These are phyloP conservation scores for Thunnus maccoyii DNA, from an alignment of 2,113 vertebrate species.

Conservation along the genomic window DNA sequence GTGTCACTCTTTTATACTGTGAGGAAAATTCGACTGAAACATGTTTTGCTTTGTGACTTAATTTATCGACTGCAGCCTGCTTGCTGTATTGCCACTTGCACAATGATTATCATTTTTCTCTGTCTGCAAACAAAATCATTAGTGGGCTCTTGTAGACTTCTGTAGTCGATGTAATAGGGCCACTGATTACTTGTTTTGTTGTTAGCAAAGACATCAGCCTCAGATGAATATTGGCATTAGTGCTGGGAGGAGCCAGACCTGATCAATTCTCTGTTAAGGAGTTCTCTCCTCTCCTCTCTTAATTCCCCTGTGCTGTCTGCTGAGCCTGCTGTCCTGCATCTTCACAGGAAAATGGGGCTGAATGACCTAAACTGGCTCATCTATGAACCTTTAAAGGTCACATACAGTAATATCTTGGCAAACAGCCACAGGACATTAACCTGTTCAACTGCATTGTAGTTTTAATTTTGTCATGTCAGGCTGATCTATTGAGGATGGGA, in stretches of 20 bases:
- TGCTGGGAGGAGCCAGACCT: slow-evolving; percentile 39
- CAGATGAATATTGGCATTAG: slow-evolving; percentile 65
- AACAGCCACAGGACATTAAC: slow-evolving; percentile 33
- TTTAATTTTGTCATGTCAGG: slow-evolving; percentile 15
- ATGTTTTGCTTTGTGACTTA: slow-evolving; percentile 36
- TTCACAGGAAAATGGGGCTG: slow-evolving; percentile 9
- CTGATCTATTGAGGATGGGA: slow-evolving; percentile 7
- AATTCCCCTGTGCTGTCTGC: slow-evolving; percentile 43
- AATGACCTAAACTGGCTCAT: slow-evolving; percentile 26
- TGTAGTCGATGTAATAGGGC: slow-evolving; percentile 32
- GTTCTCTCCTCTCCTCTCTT: slow-evolving; percentile 39
- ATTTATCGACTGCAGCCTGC: slow-evolving; percentile 28
- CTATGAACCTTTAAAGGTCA: slow-evolving; percentile 62
- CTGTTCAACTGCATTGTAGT: neutral
- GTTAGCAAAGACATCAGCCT: slow-evolving; percentile 70
- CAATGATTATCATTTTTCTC: slow-evolving; percentile 57
- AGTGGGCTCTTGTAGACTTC: slow-evolving; percentile 28
- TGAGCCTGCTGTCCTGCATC: slow-evolving; percentile 54
- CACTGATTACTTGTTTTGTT: slow-evolving; percentile 66
- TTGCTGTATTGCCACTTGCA: slow-evolving; percentile 17
- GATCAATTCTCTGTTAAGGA: slow-evolving; percentile 74
- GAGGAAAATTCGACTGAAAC: neutral
- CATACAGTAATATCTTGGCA: slow-evolving; percentile 22
- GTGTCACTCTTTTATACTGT: slow-evolving; percentile 18
- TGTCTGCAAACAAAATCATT: slow-evolving; percentile 71